Percentiles rank a stretch among this genome's conserved stretches.
Evolutionary conservation across 2,113 vertebrate genomes (phyloP).

Genomic region (Limanda limanda): DNA sequence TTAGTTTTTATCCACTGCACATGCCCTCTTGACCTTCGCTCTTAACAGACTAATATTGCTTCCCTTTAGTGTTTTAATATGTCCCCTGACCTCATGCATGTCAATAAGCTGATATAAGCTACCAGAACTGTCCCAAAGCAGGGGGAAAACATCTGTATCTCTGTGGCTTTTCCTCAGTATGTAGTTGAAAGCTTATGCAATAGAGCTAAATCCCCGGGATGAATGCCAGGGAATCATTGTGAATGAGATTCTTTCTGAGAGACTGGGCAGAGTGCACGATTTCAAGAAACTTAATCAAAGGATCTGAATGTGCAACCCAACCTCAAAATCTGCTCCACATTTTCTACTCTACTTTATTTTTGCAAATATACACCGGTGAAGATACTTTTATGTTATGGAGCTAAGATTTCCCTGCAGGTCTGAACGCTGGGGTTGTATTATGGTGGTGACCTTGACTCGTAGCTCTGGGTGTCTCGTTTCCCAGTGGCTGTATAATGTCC

Average conservation of each 20-base stretch:
- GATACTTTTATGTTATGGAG: conserved; percentile 8
- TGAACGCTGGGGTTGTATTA: conserved; percentile 24
- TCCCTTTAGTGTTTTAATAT: conserved; percentile 15
- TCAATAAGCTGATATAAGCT: conserved; percentile 35
- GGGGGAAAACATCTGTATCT: conserved; percentile 35
- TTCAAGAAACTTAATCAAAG: background rate
- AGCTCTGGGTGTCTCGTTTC: conserved; percentile 33
- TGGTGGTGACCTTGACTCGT: conserved; percentile 58
- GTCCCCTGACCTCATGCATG: conserved; percentile 30
- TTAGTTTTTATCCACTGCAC: conserved; percentile 24
- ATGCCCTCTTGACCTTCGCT: conserved; percentile 23
- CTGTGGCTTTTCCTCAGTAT: conserved; percentile 24
- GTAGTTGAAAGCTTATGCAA: conserved; percentile 31
- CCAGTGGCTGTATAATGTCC: conserved; percentile 53
- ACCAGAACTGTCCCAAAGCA: conserved; percentile 21
- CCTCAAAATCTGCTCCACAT: background rate
- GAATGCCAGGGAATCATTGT: conserved; percentile 26
- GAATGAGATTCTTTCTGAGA: conserved; percentile 32
- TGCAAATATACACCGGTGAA: background rate
- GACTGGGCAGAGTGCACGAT: background rate
- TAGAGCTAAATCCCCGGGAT: conserved; percentile 24
- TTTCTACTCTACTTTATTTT: background rate
- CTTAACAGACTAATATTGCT: conserved; percentile 13
- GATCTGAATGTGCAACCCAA: background rate
- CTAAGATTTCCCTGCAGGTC: conserved; percentile 3